These are phyloP conservation scores for Chaetodon auriga DNA, from an alignment of 2,113 vertebrate genomes.

Conservation along the genomic window DNA sequence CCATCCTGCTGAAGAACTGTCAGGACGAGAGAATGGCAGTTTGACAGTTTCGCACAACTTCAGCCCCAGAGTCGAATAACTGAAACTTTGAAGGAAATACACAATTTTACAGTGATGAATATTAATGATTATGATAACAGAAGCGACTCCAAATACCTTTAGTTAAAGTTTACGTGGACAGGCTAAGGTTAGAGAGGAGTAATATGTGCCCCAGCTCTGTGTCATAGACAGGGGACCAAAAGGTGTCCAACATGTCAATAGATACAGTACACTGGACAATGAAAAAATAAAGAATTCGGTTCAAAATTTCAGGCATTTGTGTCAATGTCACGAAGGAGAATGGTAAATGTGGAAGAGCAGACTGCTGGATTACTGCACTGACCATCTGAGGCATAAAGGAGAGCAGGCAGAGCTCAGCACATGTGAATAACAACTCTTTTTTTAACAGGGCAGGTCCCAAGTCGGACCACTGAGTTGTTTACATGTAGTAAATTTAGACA, in stretches of 20 bases:
- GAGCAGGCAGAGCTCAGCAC: background rate
- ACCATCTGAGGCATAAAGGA: conserved; percentile 11
- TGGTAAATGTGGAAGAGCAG: background rate
- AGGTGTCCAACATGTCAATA: background rate
- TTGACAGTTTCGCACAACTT: conserved; percentile 37
- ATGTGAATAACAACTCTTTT: conserved; percentile 15
- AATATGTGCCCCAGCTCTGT: background rate
- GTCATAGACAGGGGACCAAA: background rate
- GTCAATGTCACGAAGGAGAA: background rate
- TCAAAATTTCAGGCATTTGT: background rate
- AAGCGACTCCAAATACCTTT: background rate
- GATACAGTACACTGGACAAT: background rate
- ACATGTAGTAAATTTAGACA: conserved; percentile 44
- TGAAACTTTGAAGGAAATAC: background rate
- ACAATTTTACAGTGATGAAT: conserved; percentile 7
- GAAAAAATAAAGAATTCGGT: background rate
- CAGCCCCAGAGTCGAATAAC: conserved; percentile 16
- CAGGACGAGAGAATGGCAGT: conserved; percentile 15
- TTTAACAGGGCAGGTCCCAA: conserved; percentile 29
- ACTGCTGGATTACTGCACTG: conserved; percentile 8
- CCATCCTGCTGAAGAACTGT: conserved; percentile 20
- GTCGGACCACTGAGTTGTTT: conserved; percentile 44
- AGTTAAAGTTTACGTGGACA: background rate
- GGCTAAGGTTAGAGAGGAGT: background rate
- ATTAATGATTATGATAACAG: background rate